These are phyloP conservation scores for Enteromius fasciolatus DNA, from an alignment of 2,797 vertebrate genomes.

Conservation along the genomic window DNA sequence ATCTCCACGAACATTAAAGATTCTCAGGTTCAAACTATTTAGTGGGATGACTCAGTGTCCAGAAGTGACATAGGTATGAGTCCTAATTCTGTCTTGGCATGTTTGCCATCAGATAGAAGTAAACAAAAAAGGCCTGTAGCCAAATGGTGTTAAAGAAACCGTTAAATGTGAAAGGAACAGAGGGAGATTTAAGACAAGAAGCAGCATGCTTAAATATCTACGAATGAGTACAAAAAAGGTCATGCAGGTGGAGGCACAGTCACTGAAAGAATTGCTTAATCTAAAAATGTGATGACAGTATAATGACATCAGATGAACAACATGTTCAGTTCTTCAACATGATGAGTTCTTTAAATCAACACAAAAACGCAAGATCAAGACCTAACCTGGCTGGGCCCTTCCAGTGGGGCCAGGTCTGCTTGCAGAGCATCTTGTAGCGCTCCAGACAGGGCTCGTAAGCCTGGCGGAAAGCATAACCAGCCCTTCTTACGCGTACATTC, in stretches of 20 bases:
- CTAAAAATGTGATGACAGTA: slow-evolving; percentile 12
- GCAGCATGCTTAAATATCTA: slow-evolving; percentile 41
- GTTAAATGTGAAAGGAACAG: slow-evolving; percentile 16
- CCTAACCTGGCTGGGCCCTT: slow-evolving; percentile 89
- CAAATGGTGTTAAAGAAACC: slow-evolving; percentile 35
- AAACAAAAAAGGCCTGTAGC: neutral
- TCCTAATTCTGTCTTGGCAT: slow-evolving; percentile 62
- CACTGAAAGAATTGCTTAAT: slow-evolving; percentile 5
- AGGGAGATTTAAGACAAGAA: slow-evolving; percentile 37
- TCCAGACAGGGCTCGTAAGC: slow-evolving; percentile 92
- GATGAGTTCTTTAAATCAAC: neutral
- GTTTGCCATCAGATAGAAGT: slow-evolving; percentile 50
- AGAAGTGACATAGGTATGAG: slow-evolving; percentile 56
- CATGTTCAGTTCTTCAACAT: neutral
- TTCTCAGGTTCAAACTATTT: neutral
- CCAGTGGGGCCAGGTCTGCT: slow-evolving; percentile 97
- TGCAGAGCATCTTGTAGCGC: slow-evolving; percentile 98
- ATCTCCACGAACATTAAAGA: neutral
- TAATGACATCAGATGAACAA: neutral
- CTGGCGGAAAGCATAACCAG: slow-evolving; percentile 96
- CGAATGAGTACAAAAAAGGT: neutral
- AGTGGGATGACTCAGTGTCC: slow-evolving; percentile 29
- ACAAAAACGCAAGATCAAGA: neutral
- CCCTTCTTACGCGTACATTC: slow-evolving; percentile 92
- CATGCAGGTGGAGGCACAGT: neutral